These are phyloP conservation scores for Saxicola maurus DNA, from an alignment of 2,797 vertebrate species.

Conservation along the genomic window DNA sequence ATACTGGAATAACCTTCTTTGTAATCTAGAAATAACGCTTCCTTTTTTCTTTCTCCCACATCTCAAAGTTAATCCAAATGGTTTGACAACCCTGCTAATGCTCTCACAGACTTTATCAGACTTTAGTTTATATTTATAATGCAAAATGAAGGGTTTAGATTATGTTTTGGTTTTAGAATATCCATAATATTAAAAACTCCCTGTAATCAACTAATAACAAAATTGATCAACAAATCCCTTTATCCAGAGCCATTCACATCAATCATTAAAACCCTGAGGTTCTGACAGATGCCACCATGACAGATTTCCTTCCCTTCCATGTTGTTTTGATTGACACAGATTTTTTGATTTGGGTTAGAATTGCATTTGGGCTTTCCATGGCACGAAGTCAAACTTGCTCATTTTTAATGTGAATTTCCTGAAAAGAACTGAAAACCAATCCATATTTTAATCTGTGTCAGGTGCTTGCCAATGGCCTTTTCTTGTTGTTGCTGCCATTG, in stretches of 20 bases:
- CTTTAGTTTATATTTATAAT: not conserved
- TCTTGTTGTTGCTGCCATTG: constrained; percentile 8
- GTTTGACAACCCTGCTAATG: not conserved
- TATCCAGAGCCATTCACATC: not conserved
- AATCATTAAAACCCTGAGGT: constrained; percentile 30
- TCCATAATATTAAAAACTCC: constrained; percentile 18
- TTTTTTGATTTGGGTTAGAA: constrained; percentile 31
- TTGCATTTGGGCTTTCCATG: constrained; percentile 29
- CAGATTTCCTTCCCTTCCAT: not conserved
- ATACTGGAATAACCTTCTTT: not conserved
- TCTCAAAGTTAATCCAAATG: not conserved
- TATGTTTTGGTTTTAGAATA: not conserved
- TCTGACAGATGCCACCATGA: constrained; percentile 3
- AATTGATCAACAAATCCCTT: constrained; percentile 25
- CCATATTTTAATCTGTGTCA: constrained; percentile 29
- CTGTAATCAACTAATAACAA: not conserved
- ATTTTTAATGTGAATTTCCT: constrained; percentile 48
- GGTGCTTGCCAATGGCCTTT: constrained; percentile 3
- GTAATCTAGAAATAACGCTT: not conserved
- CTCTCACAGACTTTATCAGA: not conserved
- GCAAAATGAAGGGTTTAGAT: not conserved
- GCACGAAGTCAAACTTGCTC: not conserved
- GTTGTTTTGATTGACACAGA: constrained; percentile 37
- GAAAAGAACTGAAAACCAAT: constrained; percentile 33
- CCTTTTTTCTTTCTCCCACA: not conserved